Evolutionary conservation across 1,140 invertebrate genomes (phyloP).

Genomic region (Camponotus floridanus): DNA sequence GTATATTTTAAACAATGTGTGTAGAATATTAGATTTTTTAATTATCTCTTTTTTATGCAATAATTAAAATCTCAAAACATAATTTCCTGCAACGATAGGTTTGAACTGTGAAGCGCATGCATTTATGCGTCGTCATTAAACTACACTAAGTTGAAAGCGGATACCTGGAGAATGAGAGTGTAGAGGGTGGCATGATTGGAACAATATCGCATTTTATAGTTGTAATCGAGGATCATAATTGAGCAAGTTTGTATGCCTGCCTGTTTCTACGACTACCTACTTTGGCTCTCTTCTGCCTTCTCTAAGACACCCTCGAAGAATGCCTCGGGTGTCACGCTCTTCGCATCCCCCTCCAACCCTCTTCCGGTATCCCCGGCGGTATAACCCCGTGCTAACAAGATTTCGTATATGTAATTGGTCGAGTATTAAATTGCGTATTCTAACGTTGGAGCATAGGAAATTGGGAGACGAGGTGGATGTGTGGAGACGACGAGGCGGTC

Average conservation of each 20-base stretch:
- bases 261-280: constrained; percentile 71
- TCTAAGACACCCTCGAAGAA: constrained; percentile 81
- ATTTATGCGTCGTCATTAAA: background rate
- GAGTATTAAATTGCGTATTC: constrained; percentile 87
- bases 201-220: constrained; percentile 83
- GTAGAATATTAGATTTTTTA: background rate
- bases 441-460: constrained; percentile 74
- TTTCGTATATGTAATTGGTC: constrained; percentile 87
- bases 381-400: constrained; percentile 86
- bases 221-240: constrained; percentile 82
- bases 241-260: constrained; percentile 81
- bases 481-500: constrained; percentile 61
- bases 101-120: constrained; percentile 1
- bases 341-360: constrained; percentile 63
- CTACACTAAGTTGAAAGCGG: background rate
- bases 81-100: background rate
- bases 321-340: constrained; percentile 81
- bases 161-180: constrained; percentile 64
- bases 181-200: constrained; percentile 63
- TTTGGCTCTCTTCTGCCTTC: constrained; percentile 60
- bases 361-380: constrained; percentile 75
- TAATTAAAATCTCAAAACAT: constrained; percentile 10
- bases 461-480: constrained; percentile 65
- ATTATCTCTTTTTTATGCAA: background rate
- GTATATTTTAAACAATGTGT: background rate